Conservation (phyloP, 2,888 invertebrate species). For the Empis livida region DNA sequence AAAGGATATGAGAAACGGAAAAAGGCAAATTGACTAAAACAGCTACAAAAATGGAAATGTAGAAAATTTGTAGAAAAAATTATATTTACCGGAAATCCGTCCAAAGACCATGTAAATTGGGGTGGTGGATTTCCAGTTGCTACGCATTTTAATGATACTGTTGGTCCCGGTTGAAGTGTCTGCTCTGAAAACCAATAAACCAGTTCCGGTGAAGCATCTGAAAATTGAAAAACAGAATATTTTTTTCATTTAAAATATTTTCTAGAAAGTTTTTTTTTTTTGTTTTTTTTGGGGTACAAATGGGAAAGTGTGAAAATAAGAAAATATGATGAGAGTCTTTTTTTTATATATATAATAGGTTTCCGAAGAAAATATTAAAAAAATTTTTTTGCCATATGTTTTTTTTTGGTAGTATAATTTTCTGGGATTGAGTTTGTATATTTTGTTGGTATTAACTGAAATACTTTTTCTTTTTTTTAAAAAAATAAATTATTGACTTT, state of each 20-base stretch:
- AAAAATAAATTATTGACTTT: too few species aligned
- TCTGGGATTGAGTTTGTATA: neutral
- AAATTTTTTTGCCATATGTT: neutral
- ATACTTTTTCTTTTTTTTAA: too few species aligned
- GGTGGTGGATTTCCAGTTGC: slow-evolving; percentile 92
- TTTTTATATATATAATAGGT: neutral
- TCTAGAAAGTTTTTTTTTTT: too few species aligned
- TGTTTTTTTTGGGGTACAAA: too few species aligned
- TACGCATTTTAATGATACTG: slow-evolving; percentile 82
- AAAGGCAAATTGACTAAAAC: neutral
- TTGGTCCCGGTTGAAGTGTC: slow-evolving; percentile 81
- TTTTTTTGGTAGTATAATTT: neutral
- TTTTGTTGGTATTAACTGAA: too few species aligned
- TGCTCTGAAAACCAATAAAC: slow-evolving; percentile 87
- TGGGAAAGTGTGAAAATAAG: neutral
- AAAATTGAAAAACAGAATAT: slow-evolving; percentile 16
- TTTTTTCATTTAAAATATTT: neutral
- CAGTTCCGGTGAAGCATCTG: slow-evolving; percentile 80
- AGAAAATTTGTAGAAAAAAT: neutral
- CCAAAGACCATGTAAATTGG: slow-evolving; percentile 80
- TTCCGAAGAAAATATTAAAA: slow-evolving; percentile 1
- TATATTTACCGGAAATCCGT: slow-evolving; percentile 70
- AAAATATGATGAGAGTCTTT: neutral
- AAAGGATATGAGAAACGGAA: too few species aligned
- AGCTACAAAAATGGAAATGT: neutral